phyloP scores from a whole-genome alignment of 2,797 vertebrate species.

The Cheirogaleus major region DNA sequence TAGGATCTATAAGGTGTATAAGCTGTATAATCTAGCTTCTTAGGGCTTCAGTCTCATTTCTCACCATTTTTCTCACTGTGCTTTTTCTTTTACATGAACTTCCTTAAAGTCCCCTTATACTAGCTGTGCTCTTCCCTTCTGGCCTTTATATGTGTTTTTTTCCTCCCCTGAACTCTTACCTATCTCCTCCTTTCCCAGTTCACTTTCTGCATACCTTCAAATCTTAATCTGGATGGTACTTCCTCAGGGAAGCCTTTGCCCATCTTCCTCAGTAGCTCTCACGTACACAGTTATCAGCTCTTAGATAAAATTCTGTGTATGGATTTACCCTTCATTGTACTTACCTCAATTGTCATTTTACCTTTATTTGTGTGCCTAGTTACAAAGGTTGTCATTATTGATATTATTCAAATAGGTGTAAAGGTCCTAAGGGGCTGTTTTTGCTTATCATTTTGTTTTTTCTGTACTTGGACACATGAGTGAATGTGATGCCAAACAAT shows the following conservation, averaged over 20 bases:
- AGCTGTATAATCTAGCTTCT: not conserved
- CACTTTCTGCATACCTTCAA: not conserved
- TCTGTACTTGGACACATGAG: not conserved
- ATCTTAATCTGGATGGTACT: not conserved
- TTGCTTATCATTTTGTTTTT: conserved; percentile 11
- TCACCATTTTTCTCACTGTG: not conserved
- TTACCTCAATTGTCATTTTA: not conserved
- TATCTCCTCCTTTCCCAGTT: not conserved
- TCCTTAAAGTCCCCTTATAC: not conserved
- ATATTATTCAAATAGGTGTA: not conserved
- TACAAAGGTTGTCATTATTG: not conserved
- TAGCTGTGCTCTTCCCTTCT: not conserved
- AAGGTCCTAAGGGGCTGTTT: not conserved
- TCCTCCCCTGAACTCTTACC: not conserved
- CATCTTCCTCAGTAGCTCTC: not conserved
- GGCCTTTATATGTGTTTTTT: not conserved
- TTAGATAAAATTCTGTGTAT: not conserved
- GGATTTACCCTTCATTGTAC: not conserved
- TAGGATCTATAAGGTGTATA: not conserved
- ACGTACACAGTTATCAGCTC: not conserved
- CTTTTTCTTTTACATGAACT: not conserved
- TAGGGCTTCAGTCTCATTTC: not conserved
- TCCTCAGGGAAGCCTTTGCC: not conserved
- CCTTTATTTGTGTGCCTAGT: conserved; percentile 8
- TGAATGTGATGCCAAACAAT: not conserved